phyloP scores from a whole-genome alignment of 2,797 vertebrate species.

The Macroramphosus scolopax region DNA sequence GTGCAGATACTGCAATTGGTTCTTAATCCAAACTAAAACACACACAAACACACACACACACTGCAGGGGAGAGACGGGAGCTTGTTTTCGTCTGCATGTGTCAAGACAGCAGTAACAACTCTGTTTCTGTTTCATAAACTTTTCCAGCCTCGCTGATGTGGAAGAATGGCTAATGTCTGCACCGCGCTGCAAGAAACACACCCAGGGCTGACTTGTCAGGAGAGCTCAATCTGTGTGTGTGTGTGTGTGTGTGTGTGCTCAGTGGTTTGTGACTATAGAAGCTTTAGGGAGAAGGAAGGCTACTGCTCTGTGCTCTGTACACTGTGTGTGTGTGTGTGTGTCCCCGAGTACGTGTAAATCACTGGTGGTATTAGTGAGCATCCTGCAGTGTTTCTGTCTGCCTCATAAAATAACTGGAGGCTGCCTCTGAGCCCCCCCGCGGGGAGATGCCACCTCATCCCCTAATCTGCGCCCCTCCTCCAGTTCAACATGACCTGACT shows the following conservation, averaged over 20 bases:
- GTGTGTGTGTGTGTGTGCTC: constrained; percentile 6
- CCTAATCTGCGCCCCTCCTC: constrained; percentile 37
- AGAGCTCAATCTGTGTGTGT: constrained; percentile 8
- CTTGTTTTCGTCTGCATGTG: neutral
- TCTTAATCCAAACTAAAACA: no score
- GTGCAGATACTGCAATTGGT: no score
- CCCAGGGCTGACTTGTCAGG: constrained; percentile 22
- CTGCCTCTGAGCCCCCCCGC: constrained; percentile 36
- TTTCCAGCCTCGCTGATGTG: constrained; percentile 37
- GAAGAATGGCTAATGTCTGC: constrained; percentile 54
- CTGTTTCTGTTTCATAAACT: constrained; percentile 29
- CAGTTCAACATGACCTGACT: constrained; percentile 28
- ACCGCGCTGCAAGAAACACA: constrained; percentile 38
- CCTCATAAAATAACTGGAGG: constrained; percentile 64
- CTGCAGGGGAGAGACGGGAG: no score
- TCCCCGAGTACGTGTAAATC: constrained; percentile 44
- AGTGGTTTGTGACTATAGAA: constrained; percentile 8
- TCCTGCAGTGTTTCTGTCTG: constrained; percentile 54
- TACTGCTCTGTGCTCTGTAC: constrained; percentile 4
- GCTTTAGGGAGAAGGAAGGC: constrained; percentile 17
- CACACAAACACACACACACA: no score
- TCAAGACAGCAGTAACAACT: constrained; percentile 31
- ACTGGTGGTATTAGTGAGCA: constrained; percentile 44
- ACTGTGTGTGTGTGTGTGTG: constrained; percentile 6
- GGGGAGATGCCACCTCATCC: constrained; percentile 37